Evolutionary conservation across 2,888 invertebrate species (phyloP).

Genomic region (Cloeon dipterum): DNA sequence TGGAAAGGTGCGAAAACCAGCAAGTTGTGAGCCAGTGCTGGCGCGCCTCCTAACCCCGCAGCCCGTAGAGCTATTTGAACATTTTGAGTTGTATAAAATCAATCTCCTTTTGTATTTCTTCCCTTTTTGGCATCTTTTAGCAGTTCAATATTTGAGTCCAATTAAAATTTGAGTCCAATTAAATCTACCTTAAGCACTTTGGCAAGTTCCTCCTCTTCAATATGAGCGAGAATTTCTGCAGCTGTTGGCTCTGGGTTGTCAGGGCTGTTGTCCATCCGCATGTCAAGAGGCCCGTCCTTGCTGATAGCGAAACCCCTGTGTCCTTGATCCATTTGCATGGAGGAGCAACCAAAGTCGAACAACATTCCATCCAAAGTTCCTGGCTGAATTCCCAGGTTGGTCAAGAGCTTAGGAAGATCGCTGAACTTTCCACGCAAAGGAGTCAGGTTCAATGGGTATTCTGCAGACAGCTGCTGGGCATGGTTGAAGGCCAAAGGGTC

Average conservation of each 20-base stretch:
- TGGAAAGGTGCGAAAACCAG: no score
- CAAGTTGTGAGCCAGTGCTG: no score
- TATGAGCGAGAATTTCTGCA: conserved; percentile 60
- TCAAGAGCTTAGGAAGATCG: conserved; percentile 48
- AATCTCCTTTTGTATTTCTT: no score
- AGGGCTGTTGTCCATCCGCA: conserved; percentile 77
- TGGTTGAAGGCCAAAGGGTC: conserved; percentile 57
- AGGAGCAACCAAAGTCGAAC: conserved; percentile 86
- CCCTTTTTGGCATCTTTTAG: no score
- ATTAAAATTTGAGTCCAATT: no score
- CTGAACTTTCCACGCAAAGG: conserved; percentile 78
- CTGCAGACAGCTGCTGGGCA: conserved; percentile 35
- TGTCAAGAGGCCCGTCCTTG: conserved; percentile 72
- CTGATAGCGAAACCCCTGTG: conserved; percentile 69
- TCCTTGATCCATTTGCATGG: conserved; percentile 75
- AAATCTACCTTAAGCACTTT: conserved; percentile 50
- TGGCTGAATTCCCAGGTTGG: conserved; percentile 27
- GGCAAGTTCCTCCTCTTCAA: conserved; percentile 52
- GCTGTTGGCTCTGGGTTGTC: conserved; percentile 54
- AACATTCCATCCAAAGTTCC: conserved; percentile 64
- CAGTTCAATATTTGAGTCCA: no score
- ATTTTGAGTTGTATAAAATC: no score
- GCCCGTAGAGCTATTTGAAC: no score
- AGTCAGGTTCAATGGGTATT: conserved; percentile 44
- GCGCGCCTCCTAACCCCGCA: no score